Evolutionary conservation across 2,888 invertebrate species (phyloP).

Genomic region (Acrobasis suavella): DNA sequence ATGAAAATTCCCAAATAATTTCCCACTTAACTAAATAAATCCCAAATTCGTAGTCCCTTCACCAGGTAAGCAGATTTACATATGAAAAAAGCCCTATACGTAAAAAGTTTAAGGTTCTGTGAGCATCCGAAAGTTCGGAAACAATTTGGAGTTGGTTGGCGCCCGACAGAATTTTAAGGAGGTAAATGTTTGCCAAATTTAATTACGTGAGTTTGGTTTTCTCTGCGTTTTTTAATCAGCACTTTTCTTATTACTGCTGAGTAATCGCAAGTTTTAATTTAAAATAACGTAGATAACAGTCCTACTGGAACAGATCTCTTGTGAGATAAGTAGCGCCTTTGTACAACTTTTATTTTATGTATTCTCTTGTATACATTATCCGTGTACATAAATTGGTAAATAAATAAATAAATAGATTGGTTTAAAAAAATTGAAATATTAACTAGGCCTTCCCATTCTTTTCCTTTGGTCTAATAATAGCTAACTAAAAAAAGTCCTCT

Average conservation of each 20-base stretch:
- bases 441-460: too few relatives aligned
- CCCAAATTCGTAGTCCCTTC: neutral
- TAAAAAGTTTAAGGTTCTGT: conserved; percentile 1
- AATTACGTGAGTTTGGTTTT: conserved; percentile 1
- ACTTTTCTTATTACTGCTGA: neutral
- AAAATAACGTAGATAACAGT: too few relatives aligned
- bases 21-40: neutral
- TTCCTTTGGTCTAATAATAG: too few relatives aligned
- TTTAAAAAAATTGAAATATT: too few relatives aligned
- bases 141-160: neutral
- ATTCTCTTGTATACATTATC: too few relatives aligned
- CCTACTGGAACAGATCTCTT: too few relatives aligned
- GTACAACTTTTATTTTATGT: too few relatives aligned
- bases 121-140: neutral
- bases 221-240: neutral
- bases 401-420: too few relatives aligned
- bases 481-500: too few relatives aligned
- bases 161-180: conserved; percentile 2
- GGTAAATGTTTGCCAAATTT: conserved; percentile 3
- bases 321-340: too few relatives aligned
- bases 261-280: neutral
- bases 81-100: neutral
- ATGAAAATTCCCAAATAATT: neutral
- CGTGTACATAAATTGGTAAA: too few relatives aligned
- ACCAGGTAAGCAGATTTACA: neutral